A percentile compares a stretch with the other conserved stretches of the same genome.
phyloP scores from a whole-genome alignment of 2,113 vertebrate genomes.

The Antechinus flavipes region DNA sequence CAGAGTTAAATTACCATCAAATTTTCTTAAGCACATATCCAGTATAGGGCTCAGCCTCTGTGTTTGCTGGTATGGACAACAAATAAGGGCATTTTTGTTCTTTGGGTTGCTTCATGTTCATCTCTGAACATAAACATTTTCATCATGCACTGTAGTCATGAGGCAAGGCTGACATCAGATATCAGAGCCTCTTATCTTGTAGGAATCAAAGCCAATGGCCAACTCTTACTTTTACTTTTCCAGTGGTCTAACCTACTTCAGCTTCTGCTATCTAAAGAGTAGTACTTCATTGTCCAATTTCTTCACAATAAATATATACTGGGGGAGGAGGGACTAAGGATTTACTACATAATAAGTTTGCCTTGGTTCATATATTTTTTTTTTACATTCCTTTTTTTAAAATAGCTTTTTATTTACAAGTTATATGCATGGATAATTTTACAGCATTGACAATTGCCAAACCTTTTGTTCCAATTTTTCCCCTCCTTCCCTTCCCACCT shows the following conservation, averaged over 20 bases:
- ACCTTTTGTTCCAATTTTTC: too few species aligned
- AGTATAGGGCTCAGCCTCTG: too few species aligned
- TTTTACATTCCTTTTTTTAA: too few species aligned
- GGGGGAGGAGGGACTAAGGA: background rate
- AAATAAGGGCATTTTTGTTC: background rate
- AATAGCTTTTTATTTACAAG: too few species aligned
- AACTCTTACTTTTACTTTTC: background rate
- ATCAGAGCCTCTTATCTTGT: background rate
- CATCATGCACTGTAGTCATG: background rate
- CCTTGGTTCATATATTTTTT: background rate
- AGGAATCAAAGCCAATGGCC: conserved; percentile 4
- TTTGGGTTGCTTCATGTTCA: background rate
- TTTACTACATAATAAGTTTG: background rate
- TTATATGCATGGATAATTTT: too few species aligned
- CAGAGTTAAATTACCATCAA: background rate
- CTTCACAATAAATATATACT: background rate
- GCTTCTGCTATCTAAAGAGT: background rate
- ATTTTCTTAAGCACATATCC: background rate
- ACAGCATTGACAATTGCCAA: too few species aligned
- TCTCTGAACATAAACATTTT: background rate
- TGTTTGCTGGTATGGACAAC: background rate
- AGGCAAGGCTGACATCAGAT: background rate
- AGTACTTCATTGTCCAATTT: background rate
- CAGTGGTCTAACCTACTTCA: background rate
- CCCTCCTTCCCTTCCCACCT: too few species aligned